Evolutionary conservation across 2,888 invertebrate species (phyloP).

Genomic region (Dicyrtomina minuta): DNA sequence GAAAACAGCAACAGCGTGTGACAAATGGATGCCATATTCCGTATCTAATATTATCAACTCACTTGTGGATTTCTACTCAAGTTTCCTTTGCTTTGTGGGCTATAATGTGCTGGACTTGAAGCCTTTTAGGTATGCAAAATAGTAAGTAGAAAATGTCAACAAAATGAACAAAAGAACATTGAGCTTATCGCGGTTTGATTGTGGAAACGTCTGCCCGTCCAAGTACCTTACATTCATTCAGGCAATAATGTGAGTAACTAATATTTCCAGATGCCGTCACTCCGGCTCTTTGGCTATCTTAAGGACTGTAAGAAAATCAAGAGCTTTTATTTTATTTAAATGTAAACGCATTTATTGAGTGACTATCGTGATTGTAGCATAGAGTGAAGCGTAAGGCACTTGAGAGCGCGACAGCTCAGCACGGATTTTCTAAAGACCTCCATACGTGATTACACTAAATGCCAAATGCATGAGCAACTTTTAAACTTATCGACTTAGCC

Average conservation of each 20-base stretch:
- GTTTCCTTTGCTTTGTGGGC: background rate
- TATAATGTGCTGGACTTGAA: too few relatives aligned
- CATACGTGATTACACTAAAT: background rate
- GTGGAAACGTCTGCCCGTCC: background rate
- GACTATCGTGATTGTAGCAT: background rate
- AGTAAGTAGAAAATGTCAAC: too few relatives aligned
- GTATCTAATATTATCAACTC: background rate
- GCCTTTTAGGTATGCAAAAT: too few relatives aligned
- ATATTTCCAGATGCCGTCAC: background rate
- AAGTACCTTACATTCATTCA: background rate
- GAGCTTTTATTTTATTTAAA: slow-evolving; percentile 5
- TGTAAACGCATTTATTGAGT: background rate
- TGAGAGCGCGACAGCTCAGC: too few relatives aligned
- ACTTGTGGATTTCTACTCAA: background rate
- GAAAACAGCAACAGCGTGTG: too few relatives aligned
- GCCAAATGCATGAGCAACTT: background rate
- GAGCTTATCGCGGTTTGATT: background rate
- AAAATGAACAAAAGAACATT: too few relatives aligned
- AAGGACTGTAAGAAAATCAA: slow-evolving; percentile 5
- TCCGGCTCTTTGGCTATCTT: background rate
- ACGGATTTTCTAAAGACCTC: too few relatives aligned
- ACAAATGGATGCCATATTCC: background rate
- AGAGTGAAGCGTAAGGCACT: too few relatives aligned
- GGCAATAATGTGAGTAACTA: background rate
- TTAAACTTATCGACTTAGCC: too few relatives aligned